Base-by-base conservation (phyloP, 2,888 invertebrate species). In the Melangyna quadrimaculata region DNA sequence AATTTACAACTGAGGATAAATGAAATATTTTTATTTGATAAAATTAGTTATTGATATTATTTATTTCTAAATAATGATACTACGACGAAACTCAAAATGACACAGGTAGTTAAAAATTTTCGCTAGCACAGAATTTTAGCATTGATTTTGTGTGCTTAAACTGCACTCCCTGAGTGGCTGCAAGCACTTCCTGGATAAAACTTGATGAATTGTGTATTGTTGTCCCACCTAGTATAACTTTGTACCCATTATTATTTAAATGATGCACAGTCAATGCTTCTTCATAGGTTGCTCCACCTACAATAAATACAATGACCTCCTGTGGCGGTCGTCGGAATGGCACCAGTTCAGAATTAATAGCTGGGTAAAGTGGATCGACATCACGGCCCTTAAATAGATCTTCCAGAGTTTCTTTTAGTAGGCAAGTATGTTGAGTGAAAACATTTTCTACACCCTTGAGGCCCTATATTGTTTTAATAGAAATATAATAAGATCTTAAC, bases 391-490 rank as follows among this genome's bases (percentile, higher is more conserved):
- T 98, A 40, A 97, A 94, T 0, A 98, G 93, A 90, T 98, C 97
- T 89, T 99, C 99, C 0, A 99, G 91, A 0, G 97, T 96, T 90
- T 98, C 97, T 89, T 96, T 95, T 7, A 99, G 92, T 27, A 98
- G 93, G 0, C 99, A 99, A n/a, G 96, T 96, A 92, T 99, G 99
- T 90, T 99, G 99, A 0, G 99, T 99, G 93, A 98, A 99, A 84
- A 99, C 97, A 92, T 99, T 99, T 91, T 99, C 99, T 0, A 99
- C 99, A 1, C 99, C 99, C 93, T 96, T 97, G 22, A 98, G 93
- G 19, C 97, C 97, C 94, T 95, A 90, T 17, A 4, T 2, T 29
- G 4, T 12, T 17, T 29, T 27, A 17, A 65, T 43, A 8, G 45
- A 27, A 59, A 59, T 40, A n/a, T n/a, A n/a, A n/a, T n/a, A n/a